Percentiles rank a stretch among this genome's conserved stretches.
These are phyloP conservation scores for Synergus umbraculus DNA, from an alignment of 2,888 invertebrate genomes.

Conservation along the genomic window DNA sequence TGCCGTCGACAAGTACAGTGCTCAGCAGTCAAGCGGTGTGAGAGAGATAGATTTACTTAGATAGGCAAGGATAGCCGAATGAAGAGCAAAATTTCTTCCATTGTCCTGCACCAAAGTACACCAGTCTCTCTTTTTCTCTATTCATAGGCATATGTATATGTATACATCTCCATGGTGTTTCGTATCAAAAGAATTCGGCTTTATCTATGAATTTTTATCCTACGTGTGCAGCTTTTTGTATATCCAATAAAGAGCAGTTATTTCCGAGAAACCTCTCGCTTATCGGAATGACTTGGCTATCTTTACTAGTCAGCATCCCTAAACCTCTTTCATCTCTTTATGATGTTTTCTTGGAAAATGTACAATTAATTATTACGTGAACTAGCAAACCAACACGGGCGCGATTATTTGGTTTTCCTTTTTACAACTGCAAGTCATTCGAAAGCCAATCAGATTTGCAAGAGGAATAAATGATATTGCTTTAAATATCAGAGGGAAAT, in stretches of 20 bases:
- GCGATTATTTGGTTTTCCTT: too few relatives aligned
- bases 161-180: background rate
- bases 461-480: background rate
- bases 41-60: conserved; percentile 5
- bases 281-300: background rate
- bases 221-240: conserved; percentile 50
- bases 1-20: conserved; percentile 68
- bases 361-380: too few relatives aligned
- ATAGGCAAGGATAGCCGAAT: background rate
- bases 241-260: conserved; percentile 71
- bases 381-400: too few relatives aligned
- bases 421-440: too few relatives aligned
- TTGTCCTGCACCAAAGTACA: conserved; percentile 32
- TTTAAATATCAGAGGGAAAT: background rate
- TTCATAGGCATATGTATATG: background rate
- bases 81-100: conserved; percentile 31
- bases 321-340: background rate
- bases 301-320: background rate
- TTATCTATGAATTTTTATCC: conserved; percentile 63
- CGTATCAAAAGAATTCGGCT: conserved; percentile 50
- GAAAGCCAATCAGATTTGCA: too few relatives aligned
- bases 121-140: background rate
- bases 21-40: conserved; percentile 53
- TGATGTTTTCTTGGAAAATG: too few relatives aligned
- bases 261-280: conserved; percentile 51